Evolutionary conservation across 2,888 invertebrate species (phyloP), one percentile per base, ranked within the genome.

Genomic region (Habroteleia sp.): DNA sequence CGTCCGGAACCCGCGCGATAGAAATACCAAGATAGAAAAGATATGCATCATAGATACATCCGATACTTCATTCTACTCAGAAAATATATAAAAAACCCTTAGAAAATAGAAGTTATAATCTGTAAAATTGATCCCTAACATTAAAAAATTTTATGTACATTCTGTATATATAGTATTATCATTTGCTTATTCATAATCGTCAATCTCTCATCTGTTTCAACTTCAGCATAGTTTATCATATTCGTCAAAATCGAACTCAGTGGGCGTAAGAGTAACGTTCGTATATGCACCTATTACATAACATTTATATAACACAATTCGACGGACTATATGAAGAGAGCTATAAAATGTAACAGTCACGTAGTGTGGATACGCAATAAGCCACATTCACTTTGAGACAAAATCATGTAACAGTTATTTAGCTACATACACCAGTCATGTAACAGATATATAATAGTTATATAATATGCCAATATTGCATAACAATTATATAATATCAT

Each of bases 111-210:
- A 68, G 39, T 74, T 74, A 44, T 52, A 63, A 74, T 66, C 50
- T 62, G 73, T 74, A 74, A 66, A 74, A 74, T 68, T 68, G 63
- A 69, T 44, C 48, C 63, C 65, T 71, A 71, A 75, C 65, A 50
- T 75, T 73, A 58, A 75, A 69, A 71, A 69, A 71, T 69, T 69
- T 63, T 74, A 74, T 66, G 41, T 74, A 74, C 68, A 74, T 56
- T 66, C 56, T 54, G 46, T 69, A 69, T 74, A 50, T 66, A 60
- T 54, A 63, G 56, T 71, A 69, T 69, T 69, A 58, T 60, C 69
- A 69, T 69, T 60, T 56, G 58, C 50, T 68, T 50, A 46, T 66
- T 58, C 46, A 14, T 56, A 39, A 37, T 50, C 58, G 48, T 42
- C 50, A 25, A 48, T 25, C 68, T 46, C 3, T 37, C 62, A 31